Percentiles rank a stretch among this genome's conserved stretches.
Evolutionary conservation across 2,888 invertebrate species (phyloP).

Genomic region (Drosophila paramelanica): DNA sequence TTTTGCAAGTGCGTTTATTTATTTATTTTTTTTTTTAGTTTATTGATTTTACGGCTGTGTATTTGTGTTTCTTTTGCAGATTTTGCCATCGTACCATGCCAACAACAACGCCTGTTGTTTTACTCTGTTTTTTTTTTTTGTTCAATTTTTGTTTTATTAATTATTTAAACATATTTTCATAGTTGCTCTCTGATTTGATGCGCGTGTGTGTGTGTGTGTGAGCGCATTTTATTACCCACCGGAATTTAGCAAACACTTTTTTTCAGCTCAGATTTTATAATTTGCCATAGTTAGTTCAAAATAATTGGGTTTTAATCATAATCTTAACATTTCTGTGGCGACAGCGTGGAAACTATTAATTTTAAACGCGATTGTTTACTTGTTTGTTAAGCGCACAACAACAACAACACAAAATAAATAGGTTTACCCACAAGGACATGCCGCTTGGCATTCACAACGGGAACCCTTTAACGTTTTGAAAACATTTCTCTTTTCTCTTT

Average conservation of each 20-base stretch:
- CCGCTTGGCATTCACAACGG: slow-evolving; percentile 47
- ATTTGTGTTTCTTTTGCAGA: slow-evolving; percentile 34
- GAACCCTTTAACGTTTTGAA: slow-evolving; percentile 36
- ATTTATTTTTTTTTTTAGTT: slow-evolving; percentile 60
- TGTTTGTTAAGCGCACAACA: slow-evolving; percentile 48
- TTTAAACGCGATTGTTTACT: slow-evolving; percentile 32
- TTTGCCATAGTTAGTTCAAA: slow-evolving; percentile 35
- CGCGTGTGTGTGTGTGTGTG: slow-evolving; percentile 19
- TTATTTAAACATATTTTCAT: slow-evolving; percentile 31
- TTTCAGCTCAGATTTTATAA: slow-evolving; percentile 31
- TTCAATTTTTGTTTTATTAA: slow-evolving; percentile 11
- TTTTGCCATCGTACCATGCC: slow-evolving; percentile 33
- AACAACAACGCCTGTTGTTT: slow-evolving; percentile 8
- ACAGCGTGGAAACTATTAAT: slow-evolving; percentile 31
- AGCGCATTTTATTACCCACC: slow-evolving; percentile 25
- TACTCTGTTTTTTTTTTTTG: slow-evolving; percentile 22
- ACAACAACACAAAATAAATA: slow-evolving; percentile 50
- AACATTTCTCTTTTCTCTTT: slow-evolving; percentile 35
- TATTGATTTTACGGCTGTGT: slow-evolving; percentile 58
- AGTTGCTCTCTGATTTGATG: slow-evolving; percentile 32
- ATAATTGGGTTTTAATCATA: slow-evolving; percentile 44
- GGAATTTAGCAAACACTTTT: slow-evolving; percentile 29
- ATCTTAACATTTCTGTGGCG: slow-evolving; percentile 28
- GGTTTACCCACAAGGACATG: slow-evolving; percentile 54
- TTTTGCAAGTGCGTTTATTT: slow-evolving; percentile 57